Base-by-base conservation (phyloP, 2,113 vertebrate genomes). In the Chaenogobius annularis region DNA sequence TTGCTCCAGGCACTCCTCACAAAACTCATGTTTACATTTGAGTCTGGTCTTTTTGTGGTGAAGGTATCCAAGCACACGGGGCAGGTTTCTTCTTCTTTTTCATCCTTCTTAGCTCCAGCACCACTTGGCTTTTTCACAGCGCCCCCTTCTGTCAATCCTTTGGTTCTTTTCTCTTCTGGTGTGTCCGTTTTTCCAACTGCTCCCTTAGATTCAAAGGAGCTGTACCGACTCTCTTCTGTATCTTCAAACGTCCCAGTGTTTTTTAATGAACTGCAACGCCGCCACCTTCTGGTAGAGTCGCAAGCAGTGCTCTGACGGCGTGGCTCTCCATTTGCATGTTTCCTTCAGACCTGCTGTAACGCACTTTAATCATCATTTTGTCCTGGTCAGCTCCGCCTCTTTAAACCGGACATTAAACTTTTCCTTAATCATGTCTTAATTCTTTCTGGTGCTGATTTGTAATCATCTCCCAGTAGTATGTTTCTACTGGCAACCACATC, bases 11-110 rank as follows among this genome's bases (percentile, higher is more conserved):
- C 93, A 93, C 0, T 37, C 46, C 2, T 43, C 5, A 59, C 93
- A 94, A 71, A 92, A 93, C 7, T 70, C 75, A 76, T 94, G 92
- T 19, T 79, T 83, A 0, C 93, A 94, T 0, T 58, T 64, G 0
- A 93, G 82, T 23, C 11, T 75, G 15, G 0, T 12, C 77, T 88
- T 89, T 0, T 89, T 10, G n/a, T n/a, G 0, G 0, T 19, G 5
- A 93, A 78, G 0, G 0, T 0, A 1, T 88, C 88, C 31, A 86
- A 7, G 69, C 93, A 94, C 65, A 94, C 89, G 0, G 83, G 0
- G 64, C 92, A 94, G 0, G 0, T n/a, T 0, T 90, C 80, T 0
- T 69, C 71, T 1, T 66, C 3, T 1, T n/a, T n/a, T 10, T 23
- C 44, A 63, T 37, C 3, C 26, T 76, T 61, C 68, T 79, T n/a